Evolutionary conservation across 2,888 invertebrate species (phyloP), one percentile per base, ranked within the genome.

Genomic region (Mystacides longicornis): DNA sequence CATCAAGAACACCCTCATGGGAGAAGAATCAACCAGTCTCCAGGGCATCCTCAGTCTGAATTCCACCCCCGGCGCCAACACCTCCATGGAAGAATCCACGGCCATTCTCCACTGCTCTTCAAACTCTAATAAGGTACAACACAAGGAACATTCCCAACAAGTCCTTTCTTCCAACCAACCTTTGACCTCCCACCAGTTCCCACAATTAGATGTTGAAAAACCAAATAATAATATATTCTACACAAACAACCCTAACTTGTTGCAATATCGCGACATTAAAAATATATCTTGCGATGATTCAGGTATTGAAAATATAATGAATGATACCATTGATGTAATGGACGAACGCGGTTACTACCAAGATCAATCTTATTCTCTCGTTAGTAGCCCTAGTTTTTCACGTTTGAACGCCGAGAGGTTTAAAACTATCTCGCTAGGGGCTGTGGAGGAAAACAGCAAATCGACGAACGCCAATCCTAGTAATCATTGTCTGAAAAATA

Each of bases 1-100:
- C 62, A 83, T 93, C 65, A 89, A 89, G 67, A 86, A 93, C 66
- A 86, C 89, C 3, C 78, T 91, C 48, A 80, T 85, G 57, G 79
- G 81, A 56, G 81, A 81, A 67, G 82, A 79, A 60, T 79, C 81
- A 1, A 81, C 82, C 50, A 79, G 84, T 62, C 72, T 83, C 64
- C 83, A 85, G 65, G 74, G 75, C 57, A 65, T 75, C 0, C 67
- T 75, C 59, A 73, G 73, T 60, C 65, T 70, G 0, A 75, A 76
- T 14, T 73, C 72, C 66, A 75, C 77, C 0, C 75, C 77, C 0
- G 72, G 49, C 5, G 51, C 23, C 45, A 48, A 53, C 49, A 45
- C 50, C 45, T 53, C 58, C 18, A 37, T 51, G 19, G 57, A 53
- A 16, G 53, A 53, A 9, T 27, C 23, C 16, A 14, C 49, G 11